These are phyloP conservation scores for Helleia helle DNA, from an alignment of 2,888 invertebrate species.

Conservation along the genomic window DNA sequence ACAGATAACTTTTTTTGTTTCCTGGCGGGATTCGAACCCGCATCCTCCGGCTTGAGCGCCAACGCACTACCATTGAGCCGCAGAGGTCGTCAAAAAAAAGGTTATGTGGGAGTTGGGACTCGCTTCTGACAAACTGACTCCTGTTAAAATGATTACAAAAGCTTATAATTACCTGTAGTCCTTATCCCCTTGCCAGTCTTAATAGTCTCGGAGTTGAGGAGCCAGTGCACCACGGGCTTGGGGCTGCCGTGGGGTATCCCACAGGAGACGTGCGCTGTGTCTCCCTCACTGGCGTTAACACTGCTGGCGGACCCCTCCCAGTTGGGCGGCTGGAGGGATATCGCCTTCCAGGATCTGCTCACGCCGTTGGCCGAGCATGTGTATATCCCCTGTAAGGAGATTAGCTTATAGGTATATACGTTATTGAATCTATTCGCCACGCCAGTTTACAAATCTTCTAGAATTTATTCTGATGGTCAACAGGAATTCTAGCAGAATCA, in stretches of 20 bases:
- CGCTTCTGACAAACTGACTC: background rate
- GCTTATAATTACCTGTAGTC: slow-evolving; percentile 44
- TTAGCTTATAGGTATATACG: too few species aligned
- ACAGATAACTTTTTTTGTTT: too few species aligned
- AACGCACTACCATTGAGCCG: too few species aligned
- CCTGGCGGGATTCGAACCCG: too few species aligned
- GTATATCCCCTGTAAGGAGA: slow-evolving; percentile 79
- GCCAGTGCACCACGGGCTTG: slow-evolving; percentile 85
- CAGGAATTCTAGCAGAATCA: too few species aligned
- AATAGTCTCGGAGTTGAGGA: slow-evolving; percentile 86
- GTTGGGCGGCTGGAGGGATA: slow-evolving; percentile 55
- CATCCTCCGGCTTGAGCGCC: too few species aligned
- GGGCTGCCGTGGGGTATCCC: slow-evolving; percentile 83
- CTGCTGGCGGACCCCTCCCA: slow-evolving; percentile 68
- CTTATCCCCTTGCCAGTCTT: slow-evolving; percentile 45
- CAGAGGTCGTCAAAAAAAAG: too few species aligned
- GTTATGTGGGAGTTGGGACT: too few species aligned
- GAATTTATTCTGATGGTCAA: too few species aligned
- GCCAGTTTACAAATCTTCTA: too few species aligned
- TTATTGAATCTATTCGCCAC: too few species aligned
- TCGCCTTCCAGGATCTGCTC: slow-evolving; percentile 56
- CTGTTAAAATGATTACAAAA: background rate
- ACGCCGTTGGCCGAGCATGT: slow-evolving; percentile 81
- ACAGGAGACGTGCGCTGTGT: slow-evolving; percentile 47
- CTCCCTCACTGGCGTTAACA: slow-evolving; percentile 69